Percentiles rank a stretch among this genome's conserved stretches.
Conservation (phyloP, 2,888 invertebrate species). For the Brenthis hecate region DNA sequence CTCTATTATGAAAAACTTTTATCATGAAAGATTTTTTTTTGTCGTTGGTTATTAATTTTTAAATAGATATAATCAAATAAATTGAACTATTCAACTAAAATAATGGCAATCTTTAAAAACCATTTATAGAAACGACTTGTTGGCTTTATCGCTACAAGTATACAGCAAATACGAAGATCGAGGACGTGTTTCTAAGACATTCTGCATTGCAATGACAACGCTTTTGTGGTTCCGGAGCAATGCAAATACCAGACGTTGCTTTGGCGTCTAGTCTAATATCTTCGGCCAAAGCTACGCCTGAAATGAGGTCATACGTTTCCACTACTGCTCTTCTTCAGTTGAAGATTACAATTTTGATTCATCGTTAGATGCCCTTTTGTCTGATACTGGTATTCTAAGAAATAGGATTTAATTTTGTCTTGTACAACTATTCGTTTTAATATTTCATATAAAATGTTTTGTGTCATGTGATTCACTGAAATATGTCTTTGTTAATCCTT, state of each 20-base stretch:
- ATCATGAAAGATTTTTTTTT: no score
- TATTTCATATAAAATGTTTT: no score
- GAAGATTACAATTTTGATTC: constrained; percentile 11
- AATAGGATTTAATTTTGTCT: no score
- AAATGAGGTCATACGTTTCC: constrained; percentile 19
- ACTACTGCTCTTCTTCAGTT: constrained; percentile 10
- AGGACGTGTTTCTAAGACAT: constrained; percentile 24
- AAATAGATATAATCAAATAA: no score
- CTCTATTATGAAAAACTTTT: no score
- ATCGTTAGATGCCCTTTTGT: background rate
- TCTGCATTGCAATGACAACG: constrained; percentile 25
- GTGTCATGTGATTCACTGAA: no score
- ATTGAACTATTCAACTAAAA: no score
- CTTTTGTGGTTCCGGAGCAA: constrained; percentile 24
- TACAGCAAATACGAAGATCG: constrained; percentile 11
- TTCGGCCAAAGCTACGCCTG: constrained; percentile 15
- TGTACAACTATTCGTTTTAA: no score
- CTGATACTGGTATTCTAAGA: background rate
- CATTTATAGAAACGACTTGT: no score
- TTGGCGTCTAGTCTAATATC: constrained; percentile 28
- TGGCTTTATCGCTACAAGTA: constrained; percentile 1
- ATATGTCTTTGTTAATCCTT: no score
- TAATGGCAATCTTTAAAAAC: no score
- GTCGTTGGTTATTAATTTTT: no score
- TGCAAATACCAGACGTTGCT: constrained; percentile 26